phyloP scores from a whole-genome alignment of 2,888 invertebrate species.

The Nephrotoma appendiculata region DNA sequence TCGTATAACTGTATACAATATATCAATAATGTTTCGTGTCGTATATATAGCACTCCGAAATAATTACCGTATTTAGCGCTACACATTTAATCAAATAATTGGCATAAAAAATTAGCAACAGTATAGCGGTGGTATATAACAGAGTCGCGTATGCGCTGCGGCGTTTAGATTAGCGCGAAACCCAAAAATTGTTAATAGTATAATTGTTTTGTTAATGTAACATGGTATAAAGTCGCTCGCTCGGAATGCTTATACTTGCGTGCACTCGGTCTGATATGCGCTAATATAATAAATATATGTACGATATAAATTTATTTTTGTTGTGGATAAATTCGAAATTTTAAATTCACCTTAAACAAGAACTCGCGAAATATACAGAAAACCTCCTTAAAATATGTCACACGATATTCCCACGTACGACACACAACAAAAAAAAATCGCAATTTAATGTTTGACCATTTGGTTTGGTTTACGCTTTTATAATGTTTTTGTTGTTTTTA shows the following conservation, averaged over 20 bases:
- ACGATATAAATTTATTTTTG: neutral
- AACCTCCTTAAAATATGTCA: neutral
- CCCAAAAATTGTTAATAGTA: neutral
- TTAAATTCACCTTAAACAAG: neutral
- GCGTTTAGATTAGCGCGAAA: neutral
- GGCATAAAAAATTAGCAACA: neutral
- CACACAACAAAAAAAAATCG: neutral
- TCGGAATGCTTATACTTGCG: neutral
- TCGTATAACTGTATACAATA: too few species aligned
- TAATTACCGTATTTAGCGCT: neutral
- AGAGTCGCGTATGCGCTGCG: neutral
- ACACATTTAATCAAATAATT: neutral
- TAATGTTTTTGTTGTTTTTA: neutral
- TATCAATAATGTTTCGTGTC: too few species aligned
- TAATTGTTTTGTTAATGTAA: neutral
- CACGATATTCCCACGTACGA: neutral
- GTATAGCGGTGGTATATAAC: neutral
- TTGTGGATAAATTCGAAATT: neutral
- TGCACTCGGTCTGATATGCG: neutral
- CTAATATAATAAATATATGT: neutral
- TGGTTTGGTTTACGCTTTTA: neutral
- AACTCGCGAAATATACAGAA: neutral
- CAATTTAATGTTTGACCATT: neutral
- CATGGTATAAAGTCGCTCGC: neutral
- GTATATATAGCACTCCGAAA: too few species aligned